Percentiles rank a stretch among this genome's conserved stretches.
phyloP scores from a whole-genome alignment of 2,797 vertebrate genomes.

The Squalus acanthias region DNA sequence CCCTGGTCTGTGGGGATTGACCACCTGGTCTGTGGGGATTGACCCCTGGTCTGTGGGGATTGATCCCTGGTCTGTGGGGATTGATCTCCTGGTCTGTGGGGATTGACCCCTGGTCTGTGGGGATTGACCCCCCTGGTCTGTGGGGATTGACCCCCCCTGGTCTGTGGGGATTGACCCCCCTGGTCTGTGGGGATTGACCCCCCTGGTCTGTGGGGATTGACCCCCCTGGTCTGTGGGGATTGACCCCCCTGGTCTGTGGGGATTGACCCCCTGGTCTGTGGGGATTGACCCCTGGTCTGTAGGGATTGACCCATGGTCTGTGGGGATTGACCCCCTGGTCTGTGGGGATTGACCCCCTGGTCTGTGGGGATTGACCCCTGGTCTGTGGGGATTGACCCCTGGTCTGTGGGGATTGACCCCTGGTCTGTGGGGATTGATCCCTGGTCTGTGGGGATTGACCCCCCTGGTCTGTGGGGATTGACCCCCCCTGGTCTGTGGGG shows the following conservation, averaged over 20 bases:
- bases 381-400: neutral
- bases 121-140: neutral
- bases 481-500: neutral
- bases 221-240: neutral
- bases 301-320: neutral
- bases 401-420: neutral
- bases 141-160: neutral
- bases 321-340: neutral
- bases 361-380: neutral
- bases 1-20: neutral
- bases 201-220: neutral
- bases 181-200: neutral
- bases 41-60: neutral
- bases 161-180: too few relatives aligned
- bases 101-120: neutral
- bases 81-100: neutral
- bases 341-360: neutral
- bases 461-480: neutral
- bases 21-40: neutral
- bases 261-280: neutral
- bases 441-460: neutral
- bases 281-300: neutral
- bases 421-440: too few relatives aligned
- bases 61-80: neutral
- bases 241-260: neutral